A percentile compares a stretch with the other conserved stretches of the same genome.
Conservation (phyloP, 2,113 vertebrate species). For the Bombycilla garrulus region DNA sequence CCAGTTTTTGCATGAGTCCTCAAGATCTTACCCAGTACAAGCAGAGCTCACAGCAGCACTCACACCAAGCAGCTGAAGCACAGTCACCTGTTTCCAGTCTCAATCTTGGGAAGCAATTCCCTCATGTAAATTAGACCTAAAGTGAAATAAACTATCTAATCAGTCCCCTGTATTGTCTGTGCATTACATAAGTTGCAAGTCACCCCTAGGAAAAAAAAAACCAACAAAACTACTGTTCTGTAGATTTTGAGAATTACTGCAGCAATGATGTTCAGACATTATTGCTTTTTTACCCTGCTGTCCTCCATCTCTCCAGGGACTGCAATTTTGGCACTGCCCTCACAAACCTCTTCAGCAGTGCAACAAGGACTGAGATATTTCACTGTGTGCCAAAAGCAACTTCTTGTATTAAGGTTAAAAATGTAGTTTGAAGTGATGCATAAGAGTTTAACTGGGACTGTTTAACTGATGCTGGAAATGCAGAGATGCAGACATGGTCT, state of each 20-base stretch:
- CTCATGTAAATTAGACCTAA: conserved; percentile 40
- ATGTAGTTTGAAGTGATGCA: neutral
- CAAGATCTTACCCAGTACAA: neutral
- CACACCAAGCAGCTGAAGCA: neutral
- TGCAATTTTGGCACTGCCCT: neutral
- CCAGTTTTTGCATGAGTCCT: neutral
- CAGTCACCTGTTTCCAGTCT: neutral
- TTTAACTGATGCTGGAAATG: neutral
- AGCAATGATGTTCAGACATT: neutral
- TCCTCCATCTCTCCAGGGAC: neutral
- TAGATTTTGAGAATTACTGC: neutral
- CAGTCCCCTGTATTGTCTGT: neutral
- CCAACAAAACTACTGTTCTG: neutral
- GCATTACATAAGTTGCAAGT: neutral
- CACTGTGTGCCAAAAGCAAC: neutral
- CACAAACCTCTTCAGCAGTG: neutral
- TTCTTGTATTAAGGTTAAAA: neutral
- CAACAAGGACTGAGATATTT: neutral
- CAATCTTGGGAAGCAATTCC: neutral
- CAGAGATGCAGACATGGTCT: neutral
- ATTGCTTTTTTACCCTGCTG: neutral
- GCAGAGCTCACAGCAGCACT: conserved; percentile 13
- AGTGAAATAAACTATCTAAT: conserved; percentile 24
- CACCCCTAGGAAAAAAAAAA: neutral
- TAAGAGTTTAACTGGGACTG: neutral